Base-by-base conservation (phyloP, 2,113 vertebrate genomes). In the Merops nubicus region DNA sequence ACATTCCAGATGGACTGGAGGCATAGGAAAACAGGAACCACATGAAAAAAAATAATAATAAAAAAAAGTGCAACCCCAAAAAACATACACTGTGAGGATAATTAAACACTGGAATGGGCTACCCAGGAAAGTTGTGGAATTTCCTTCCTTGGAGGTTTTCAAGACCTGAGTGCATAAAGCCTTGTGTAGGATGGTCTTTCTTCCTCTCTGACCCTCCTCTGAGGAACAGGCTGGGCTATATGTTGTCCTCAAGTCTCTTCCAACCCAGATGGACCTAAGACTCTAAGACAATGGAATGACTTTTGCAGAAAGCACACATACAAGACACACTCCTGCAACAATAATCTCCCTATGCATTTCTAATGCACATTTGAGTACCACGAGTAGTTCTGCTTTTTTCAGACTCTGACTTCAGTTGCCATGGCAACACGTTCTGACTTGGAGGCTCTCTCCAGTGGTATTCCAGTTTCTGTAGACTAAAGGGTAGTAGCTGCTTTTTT, bases 371-470 rank as follows among this genome's bases (percentile, higher is more conserved):
- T 33, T 88, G 79, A 97, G 87, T 89, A 96, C 69, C 77, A 88
- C 65, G 17, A 65, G 34, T 17, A 62, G 19, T 68, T 67, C 50
- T 63, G 34, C 2, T 45, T 93, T 95, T 92, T 65, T 83, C 57
- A 83, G 20, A 90, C 43, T 88, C n/a, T 65, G 70, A 97, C 92
- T 59, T 96, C 92, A 93, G 96, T 97, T 97, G 81, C 87, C 92
- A 97, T 90, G 93, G 95, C 63, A 97, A 98, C 96, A 89, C 2
- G 38, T 77, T 65, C 85, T 75, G 59, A 87, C 91, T 68, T 80
- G 8, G 29, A 91, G 36, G 40, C 82, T 85, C 43, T 89, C 60
- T 60, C 48, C 36, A 62, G 57, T 4, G 12, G 34, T 47, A 80
- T 62, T 51, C 25, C 11, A 6, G 62, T 62, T 76, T 84, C 75